Conservation (phyloP, 1,140 invertebrate species). For the Hormaphis cornu region DNA sequence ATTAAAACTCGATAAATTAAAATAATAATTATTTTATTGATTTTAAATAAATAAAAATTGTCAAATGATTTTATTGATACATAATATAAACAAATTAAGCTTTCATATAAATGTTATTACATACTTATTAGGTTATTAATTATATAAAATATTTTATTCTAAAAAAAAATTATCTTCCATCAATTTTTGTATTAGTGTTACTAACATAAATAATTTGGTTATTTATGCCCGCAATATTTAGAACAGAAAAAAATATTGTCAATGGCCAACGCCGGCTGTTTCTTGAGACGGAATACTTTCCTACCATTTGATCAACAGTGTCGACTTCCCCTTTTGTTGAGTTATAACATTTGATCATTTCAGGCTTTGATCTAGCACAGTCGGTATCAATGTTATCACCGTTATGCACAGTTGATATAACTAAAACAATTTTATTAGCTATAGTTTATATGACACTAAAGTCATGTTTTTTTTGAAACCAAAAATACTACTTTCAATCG, state of each 20-base stretch:
- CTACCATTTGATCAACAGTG: slow-evolving; percentile 40
- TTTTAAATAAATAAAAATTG: neutral
- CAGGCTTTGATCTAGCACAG: slow-evolving; percentile 34
- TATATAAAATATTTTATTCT: neutral
- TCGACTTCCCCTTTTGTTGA: slow-evolving; percentile 45
- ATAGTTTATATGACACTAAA: slow-evolving; percentile 33
- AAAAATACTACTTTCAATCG: slow-evolving; percentile 4
- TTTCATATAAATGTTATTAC: neutral
- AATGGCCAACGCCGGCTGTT: slow-evolving; percentile 39
- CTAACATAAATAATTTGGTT: neutral
- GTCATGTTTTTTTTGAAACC: slow-evolving; percentile 16
- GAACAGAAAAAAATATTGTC: slow-evolving; percentile 37
- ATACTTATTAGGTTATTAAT: neutral
- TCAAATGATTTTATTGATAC: neutral
- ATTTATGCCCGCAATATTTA: slow-evolving; percentile 34
- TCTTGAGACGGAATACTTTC: neutral
- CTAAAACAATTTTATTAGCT: slow-evolving; percentile 39
- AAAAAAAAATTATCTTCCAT: no score
- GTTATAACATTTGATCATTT: slow-evolving; percentile 39
- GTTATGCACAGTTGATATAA: slow-evolving; percentile 38
- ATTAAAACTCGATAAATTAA: neutral
- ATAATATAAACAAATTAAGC: neutral
- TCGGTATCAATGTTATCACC: slow-evolving; percentile 40
- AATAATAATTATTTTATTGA: neutral
- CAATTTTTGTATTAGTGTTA: neutral